A percentile compares a stretch with the other conserved stretches of the same genome.
Evolutionary conservation across 37 sponge, comb jelly and placozoan species (phyloP).

Genomic region (Petrosia ficiformis): DNA sequence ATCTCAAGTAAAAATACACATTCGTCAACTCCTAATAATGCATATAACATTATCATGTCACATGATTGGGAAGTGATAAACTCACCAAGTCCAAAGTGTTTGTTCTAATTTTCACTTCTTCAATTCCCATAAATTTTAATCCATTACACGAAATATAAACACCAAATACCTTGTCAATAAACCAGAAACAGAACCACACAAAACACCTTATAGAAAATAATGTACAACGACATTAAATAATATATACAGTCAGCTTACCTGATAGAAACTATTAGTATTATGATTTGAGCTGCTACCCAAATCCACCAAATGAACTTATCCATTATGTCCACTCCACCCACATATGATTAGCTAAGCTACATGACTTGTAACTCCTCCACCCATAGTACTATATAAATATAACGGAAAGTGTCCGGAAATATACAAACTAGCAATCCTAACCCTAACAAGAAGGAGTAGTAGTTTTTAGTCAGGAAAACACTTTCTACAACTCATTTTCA

Average conservation of each 20-base stretch:
- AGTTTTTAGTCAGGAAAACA: too few species aligned
- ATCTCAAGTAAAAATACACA: not conserved
- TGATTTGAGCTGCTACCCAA: constrained; percentile 21
- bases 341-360: constrained; percentile 1
- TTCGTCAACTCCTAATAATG: not conserved
- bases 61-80: not conserved
- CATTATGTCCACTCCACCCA: constrained; percentile 8
- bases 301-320: constrained; percentile 37
- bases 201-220: constrained; percentile 11
- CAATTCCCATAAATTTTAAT: constrained; percentile 33
- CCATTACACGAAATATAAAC: constrained; percentile 20
- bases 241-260: constrained; percentile 21
- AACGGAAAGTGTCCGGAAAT: not conserved
- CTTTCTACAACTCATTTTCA: too few species aligned
- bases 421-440: not conserved
- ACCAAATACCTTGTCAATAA: constrained; percentile 28
- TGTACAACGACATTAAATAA: not conserved
- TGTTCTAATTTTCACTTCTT: constrained; percentile 13
- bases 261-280: constrained; percentile 29
- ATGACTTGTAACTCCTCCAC: not conserved
- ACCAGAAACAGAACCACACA: constrained; percentile 43
- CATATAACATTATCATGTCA: not conserved
- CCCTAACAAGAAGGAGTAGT: too few species aligned
- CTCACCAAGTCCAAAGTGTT: constrained; percentile 42
- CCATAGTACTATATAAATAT: not conserved